These are phyloP conservation scores for Zaprionus capensis DNA, from an alignment of 1,140 invertebrate genomes.

Conservation along the genomic window DNA sequence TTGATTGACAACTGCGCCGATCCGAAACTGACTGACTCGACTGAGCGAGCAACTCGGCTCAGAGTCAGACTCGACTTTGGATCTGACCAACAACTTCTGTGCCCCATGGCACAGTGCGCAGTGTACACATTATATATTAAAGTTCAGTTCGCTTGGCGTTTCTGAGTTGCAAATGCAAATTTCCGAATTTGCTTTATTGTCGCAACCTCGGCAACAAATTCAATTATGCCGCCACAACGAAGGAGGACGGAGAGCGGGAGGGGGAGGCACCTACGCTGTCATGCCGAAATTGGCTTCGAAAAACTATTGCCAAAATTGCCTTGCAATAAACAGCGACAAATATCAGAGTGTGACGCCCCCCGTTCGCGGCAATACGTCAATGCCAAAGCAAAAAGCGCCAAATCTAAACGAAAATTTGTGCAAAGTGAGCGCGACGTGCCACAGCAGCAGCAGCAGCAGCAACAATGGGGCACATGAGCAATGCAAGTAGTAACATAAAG, in stretches of 20 bases:
- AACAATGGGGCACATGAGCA: conserved; percentile 10
- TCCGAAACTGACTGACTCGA: conserved; percentile 12
- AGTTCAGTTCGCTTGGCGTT: conserved; percentile 60
- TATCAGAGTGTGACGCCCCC: conserved; percentile 77
- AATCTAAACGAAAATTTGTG: conserved; percentile 50
- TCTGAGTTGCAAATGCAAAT: conserved; percentile 48
- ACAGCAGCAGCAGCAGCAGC: conserved; percentile 26
- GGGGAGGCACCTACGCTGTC: conserved; percentile 51
- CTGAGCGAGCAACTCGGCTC: neutral
- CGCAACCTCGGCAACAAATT: conserved; percentile 74
- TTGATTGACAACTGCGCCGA: conserved; percentile 77
- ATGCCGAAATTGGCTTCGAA: conserved; percentile 28
- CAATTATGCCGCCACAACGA: conserved; percentile 58
- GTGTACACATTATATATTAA: conserved; percentile 31
- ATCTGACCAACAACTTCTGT: conserved; percentile 41
- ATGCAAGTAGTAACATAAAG: conserved; percentile 42
- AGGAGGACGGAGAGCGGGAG: conserved; percentile 15
- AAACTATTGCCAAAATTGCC: conserved; percentile 63
- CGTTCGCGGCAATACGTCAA: conserved; percentile 50
- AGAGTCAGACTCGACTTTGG: neutral
- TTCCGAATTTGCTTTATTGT: conserved; percentile 22
- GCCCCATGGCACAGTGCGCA: conserved; percentile 34
- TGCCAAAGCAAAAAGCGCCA: conserved; percentile 51
- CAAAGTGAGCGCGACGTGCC: conserved; percentile 68
- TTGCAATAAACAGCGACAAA: conserved; percentile 69